Evolutionary conservation across 30 jellyfish, hydroid and myxozoan genomes (phyloP).

Genomic region (Chrysaora quinquecirrha): DNA sequence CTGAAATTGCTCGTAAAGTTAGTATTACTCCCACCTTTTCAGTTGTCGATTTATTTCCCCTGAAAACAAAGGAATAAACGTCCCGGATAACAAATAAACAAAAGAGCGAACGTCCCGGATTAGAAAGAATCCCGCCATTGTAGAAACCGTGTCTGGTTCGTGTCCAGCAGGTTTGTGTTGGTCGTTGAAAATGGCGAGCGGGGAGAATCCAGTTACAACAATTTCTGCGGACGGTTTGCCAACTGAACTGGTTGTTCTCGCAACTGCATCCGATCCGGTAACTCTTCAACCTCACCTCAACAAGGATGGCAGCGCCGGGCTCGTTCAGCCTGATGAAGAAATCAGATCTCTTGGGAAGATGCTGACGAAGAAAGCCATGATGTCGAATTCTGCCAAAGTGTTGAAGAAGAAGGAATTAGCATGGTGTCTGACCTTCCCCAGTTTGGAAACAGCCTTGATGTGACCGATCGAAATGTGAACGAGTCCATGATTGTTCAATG

Average conservation of each 20-base stretch:
- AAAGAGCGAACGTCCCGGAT: too few species aligned
- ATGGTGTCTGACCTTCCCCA: slow-evolving; percentile 40
- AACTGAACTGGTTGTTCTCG: slow-evolving; percentile 51
- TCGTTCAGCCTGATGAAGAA: background rate
- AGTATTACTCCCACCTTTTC: too few species aligned
- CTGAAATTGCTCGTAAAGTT: too few species aligned
- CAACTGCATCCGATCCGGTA: slow-evolving; percentile 65
- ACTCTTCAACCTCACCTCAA: slow-evolving; percentile 9
- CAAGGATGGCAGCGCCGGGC: slow-evolving; percentile 11
- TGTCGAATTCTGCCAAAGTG: slow-evolving; percentile 17
- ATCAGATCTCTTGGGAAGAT: too few species aligned
- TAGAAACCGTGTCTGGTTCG: too few species aligned
- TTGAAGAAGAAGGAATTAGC: slow-evolving; percentile 21
- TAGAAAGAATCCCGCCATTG: too few species aligned
- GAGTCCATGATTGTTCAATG: slow-evolving; percentile 31
- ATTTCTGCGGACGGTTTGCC: slow-evolving; percentile 73
- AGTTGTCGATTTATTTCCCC: too few species aligned
- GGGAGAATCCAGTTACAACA: slow-evolving; percentile 45
- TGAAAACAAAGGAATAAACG: too few species aligned
- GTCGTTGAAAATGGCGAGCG: slow-evolving; percentile 58
- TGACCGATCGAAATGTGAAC: slow-evolving; percentile 35
- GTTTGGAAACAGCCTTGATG: slow-evolving; percentile 20
- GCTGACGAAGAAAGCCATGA: slow-evolving; percentile 14
- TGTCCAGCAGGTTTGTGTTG: too few species aligned
- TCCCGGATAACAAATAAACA: too few species aligned